phyloP scores from a whole-genome alignment of 1,140 invertebrate species.

The Patella vulgata region DNA sequence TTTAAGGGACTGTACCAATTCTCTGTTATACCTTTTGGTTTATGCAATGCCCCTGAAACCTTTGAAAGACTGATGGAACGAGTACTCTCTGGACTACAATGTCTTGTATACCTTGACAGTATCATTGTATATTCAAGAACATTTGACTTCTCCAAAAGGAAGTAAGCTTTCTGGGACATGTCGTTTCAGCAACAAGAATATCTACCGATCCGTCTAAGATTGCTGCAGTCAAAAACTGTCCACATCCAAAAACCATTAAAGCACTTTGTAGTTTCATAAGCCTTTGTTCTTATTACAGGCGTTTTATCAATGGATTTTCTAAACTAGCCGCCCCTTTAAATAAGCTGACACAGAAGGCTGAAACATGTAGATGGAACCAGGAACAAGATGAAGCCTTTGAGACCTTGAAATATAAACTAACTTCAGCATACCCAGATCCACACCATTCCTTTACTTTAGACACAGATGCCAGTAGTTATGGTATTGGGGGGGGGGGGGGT shows the following conservation, averaged over 20 bases:
- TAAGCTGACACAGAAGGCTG: constrained; percentile 21
- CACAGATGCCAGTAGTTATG: no score
- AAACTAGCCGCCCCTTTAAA: background rate
- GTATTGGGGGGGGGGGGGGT: no score
- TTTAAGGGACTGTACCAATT: constrained; percentile 36
- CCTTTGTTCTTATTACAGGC: constrained; percentile 10
- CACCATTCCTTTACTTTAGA: no score
- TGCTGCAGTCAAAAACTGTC: constrained; percentile 22
- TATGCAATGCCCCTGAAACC: constrained; percentile 15
- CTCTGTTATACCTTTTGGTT: constrained; percentile 30
- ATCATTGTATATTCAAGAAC: constrained; percentile 31
- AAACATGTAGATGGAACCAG: constrained; percentile 32
- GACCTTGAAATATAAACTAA: constrained; percentile 22
- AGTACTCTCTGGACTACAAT: constrained; percentile 21
- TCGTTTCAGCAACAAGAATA: constrained; percentile 22
- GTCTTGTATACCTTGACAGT: constrained; percentile 25
- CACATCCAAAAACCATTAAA: constrained; percentile 11
- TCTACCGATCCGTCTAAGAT: constrained; percentile 19
- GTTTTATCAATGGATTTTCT: background rate
- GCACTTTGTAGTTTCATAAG: constrained; percentile 28
- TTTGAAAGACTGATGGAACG: constrained; percentile 32
- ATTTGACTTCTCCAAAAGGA: constrained; percentile 31
- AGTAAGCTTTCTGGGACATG: constrained; percentile 32
- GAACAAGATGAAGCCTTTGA: constrained; percentile 22
- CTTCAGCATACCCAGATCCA: no score